Base-by-base conservation (phyloP, 2,888 invertebrate species). In the Unio delphinus region DNA sequence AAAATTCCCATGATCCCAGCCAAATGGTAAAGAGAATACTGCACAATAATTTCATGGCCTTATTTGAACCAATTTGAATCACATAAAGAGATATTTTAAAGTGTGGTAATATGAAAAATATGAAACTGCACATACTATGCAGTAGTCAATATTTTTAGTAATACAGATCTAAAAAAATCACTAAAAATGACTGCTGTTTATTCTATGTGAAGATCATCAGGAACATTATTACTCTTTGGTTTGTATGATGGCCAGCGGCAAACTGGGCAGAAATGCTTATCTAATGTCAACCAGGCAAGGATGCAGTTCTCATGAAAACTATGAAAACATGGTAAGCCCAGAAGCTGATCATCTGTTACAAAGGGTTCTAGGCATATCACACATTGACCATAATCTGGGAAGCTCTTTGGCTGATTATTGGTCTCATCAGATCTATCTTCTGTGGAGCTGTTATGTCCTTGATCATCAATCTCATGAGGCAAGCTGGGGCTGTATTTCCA, bases 231-330 rank as follows among this genome's bases (percentile, higher is more conserved):
- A 20, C 65, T 79, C 72, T 86, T 88, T 57, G 82, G 79, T 73
- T 83, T 82, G 83, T 91, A 91, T 0, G 92, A 90, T n/a, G 92
- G 91, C 91, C 92, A 91, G 15, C 92, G 87, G 79, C 92, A 92
- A 18, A 91, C 89, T 3, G 92, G 92, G 76, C 92, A 92, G 73
- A 91, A 90, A 78, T 92, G 91, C 78, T 92, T 91, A 75, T 91
- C 91, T 66, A 91, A 83, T 8, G 87, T 86, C 20, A 92, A 84
- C 92, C 92, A 92, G 20, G 85, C 80, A 78, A 91, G 83, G 60
- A 92, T 91, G 81, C 92, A 92, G n/a, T 86, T 79, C 73, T 91
- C 88, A 78, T 92, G 92, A 82, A 91, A 92, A 68, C 88, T 88
- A 79, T 92, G 92, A 7, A 90, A 90, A 83, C 92, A 92, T 1